Conservation (phyloP, 1,140 invertebrate genomes). For the Periplaneta americana region DNA sequence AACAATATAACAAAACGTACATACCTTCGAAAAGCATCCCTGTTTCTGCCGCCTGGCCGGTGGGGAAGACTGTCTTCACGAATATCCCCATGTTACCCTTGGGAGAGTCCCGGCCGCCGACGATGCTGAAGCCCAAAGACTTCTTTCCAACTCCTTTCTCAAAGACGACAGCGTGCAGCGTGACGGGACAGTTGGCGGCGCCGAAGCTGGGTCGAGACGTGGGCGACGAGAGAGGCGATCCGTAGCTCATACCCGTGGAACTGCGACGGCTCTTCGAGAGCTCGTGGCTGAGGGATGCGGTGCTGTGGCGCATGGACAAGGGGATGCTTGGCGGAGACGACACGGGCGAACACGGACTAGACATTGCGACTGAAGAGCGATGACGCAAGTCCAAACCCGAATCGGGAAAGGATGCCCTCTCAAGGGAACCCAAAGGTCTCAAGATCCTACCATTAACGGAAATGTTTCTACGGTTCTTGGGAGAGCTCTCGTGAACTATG, state of each 20-base stretch:
- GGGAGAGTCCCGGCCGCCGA: constrained; percentile 66
- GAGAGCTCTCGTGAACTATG: background rate
- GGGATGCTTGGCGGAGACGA: background rate
- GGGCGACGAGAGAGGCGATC: background rate
- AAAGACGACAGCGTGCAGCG: constrained; percentile 42
- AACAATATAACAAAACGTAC: too few species aligned
- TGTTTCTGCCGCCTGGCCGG: constrained; percentile 62
- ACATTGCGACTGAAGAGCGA: background rate
- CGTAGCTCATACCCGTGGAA: background rate
- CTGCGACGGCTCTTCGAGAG: background rate
- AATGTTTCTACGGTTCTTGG: background rate
- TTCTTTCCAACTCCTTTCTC: constrained; percentile 60
- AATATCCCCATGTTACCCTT: constrained; percentile 67
- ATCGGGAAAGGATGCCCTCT: background rate
- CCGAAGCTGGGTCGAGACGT: background rate
- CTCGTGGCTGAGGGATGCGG: too few species aligned
- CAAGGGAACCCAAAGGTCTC: background rate
- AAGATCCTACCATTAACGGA: background rate
- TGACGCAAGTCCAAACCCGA: background rate
- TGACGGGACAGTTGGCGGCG: background rate
- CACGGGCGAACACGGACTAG: background rate
- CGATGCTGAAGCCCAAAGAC: constrained; percentile 67
- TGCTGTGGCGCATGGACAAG: background rate
- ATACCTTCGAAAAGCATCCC: constrained; percentile 66
- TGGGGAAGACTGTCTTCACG: constrained; percentile 62